Conservation (phyloP, 2,797 vertebrate genomes). For the Salmo trutta region DNA sequence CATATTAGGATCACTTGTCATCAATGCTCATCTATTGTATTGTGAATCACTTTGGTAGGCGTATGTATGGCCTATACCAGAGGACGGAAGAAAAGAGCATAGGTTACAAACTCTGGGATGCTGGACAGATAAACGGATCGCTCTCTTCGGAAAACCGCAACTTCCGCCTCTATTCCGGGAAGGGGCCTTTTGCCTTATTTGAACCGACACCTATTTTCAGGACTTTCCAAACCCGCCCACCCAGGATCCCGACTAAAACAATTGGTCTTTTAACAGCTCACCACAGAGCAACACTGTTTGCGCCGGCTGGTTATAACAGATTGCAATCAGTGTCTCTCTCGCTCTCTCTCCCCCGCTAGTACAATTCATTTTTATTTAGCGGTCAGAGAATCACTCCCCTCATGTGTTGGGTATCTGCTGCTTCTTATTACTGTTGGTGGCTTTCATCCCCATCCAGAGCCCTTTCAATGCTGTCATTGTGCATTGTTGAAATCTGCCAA, state of each 20-base stretch:
- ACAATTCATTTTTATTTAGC: slow-evolving; percentile 88
- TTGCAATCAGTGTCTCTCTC: slow-evolving; percentile 81
- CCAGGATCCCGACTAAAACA: slow-evolving; percentile 73
- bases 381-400: slow-evolving; percentile 83
- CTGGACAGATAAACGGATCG: slow-evolving; percentile 42
- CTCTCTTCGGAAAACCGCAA: slow-evolving; percentile 56
- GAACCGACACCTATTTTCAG: slow-evolving; percentile 82
- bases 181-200: slow-evolving; percentile 74
- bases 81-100: slow-evolving; percentile 30
- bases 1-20: slow-evolving; percentile 1
- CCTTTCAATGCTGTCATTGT: slow-evolving; percentile 84
- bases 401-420: slow-evolving; percentile 85
- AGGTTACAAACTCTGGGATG: slow-evolving; percentile 42
- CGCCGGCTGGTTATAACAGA: slow-evolving; percentile 68
- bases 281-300: slow-evolving; percentile 86
- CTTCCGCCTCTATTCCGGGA: slow-evolving; percentile 81
- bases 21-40: slow-evolving; percentile 33
- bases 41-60: neutral
- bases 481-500: slow-evolving; percentile 78
- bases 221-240: slow-evolving; percentile 78
- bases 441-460: slow-evolving; percentile 90
- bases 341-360: slow-evolving; percentile 56
- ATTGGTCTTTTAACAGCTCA: slow-evolving; percentile 82
- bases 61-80: neutral
- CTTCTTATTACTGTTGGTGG: slow-evolving; percentile 84